Evolutionary conservation across 2,797 vertebrate species (phyloP).

Genomic region (Myotis findleyi): DNA sequence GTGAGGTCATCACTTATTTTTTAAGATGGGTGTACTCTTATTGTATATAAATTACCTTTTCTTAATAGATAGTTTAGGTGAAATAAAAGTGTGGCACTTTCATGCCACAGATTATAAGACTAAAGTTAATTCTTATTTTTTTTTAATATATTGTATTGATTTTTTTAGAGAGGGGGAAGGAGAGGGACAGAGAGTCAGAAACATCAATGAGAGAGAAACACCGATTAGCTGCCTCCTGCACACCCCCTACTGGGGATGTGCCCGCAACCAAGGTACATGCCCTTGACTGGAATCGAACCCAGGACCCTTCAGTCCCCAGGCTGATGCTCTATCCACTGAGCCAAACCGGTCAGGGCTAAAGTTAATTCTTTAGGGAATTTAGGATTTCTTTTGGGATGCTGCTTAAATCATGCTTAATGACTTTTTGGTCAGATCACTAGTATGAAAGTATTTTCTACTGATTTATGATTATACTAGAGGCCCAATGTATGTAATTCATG

Average conservation of each 20-base stretch:
- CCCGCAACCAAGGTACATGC: too few relatives aligned
- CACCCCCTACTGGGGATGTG: too few relatives aligned
- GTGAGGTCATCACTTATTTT: constrained; percentile 20
- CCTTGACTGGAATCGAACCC: too few relatives aligned
- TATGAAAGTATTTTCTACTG: constrained; percentile 45
- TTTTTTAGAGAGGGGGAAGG: too few relatives aligned
- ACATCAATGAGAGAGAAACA: too few relatives aligned
- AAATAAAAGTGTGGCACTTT: constrained; percentile 28
- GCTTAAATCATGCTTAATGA: not conserved
- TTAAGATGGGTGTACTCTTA: not conserved
- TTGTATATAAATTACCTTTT: not conserved
- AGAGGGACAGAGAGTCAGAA: too few relatives aligned
- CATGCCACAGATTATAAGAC: constrained; percentile 31
- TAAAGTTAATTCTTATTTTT: constrained; percentile 23
- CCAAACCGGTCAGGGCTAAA: not conserved
- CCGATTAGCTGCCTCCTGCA: too few relatives aligned
- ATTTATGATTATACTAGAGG: constrained; percentile 17
- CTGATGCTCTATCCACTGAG: too few relatives aligned
- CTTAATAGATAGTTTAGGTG: not conserved
- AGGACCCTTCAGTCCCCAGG: too few relatives aligned
- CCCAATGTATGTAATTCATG: too few relatives aligned
- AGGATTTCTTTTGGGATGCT: not conserved
- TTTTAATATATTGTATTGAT: too few relatives aligned
- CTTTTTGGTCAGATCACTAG: constrained; percentile 21
- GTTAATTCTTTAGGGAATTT: constrained; percentile 31